Conservation (phyloP, 1,140 invertebrate species). For the Cherax destructor region DNA sequence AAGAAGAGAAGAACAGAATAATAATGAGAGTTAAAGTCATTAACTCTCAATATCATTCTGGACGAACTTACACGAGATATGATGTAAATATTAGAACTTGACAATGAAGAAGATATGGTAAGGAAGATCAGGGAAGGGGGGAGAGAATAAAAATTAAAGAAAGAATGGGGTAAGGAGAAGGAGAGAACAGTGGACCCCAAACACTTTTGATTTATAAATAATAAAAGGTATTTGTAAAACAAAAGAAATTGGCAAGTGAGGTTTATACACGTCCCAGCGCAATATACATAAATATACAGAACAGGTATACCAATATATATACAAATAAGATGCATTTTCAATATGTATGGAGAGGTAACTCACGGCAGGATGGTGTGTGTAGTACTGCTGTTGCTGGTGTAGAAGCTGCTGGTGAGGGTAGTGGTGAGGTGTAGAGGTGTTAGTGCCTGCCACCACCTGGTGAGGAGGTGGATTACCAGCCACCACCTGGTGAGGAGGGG, state of each 20-base stretch:
- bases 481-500: constrained; percentile 10
- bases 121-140: neutral
- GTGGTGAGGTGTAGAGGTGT: neutral
- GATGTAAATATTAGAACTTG: too few species aligned
- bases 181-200: neutral
- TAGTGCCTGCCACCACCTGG: neutral
- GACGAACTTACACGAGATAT: neutral
- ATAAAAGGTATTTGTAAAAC: too few species aligned
- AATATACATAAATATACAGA: too few species aligned
- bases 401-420: neutral
- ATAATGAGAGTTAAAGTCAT: too few species aligned
- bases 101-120: too few species aligned
- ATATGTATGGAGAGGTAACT: neutral
- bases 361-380: neutral
- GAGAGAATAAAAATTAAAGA: neutral
- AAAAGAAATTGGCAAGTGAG: too few species aligned
- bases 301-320: too few species aligned
- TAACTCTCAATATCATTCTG: too few species aligned
- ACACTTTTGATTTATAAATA: too few species aligned
- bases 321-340: too few species aligned
- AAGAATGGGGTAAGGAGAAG: neutral
- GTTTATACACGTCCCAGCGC: too few species aligned
- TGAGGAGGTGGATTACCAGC: constrained; percentile 7
- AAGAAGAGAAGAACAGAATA: too few species aligned
- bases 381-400: neutral